A percentile compares a stretch with the other conserved stretches of the same genome.
Evolutionary conservation across 2,888 invertebrate genomes (phyloP).

Genomic region (Acanthosoma haemorrhoidale): DNA sequence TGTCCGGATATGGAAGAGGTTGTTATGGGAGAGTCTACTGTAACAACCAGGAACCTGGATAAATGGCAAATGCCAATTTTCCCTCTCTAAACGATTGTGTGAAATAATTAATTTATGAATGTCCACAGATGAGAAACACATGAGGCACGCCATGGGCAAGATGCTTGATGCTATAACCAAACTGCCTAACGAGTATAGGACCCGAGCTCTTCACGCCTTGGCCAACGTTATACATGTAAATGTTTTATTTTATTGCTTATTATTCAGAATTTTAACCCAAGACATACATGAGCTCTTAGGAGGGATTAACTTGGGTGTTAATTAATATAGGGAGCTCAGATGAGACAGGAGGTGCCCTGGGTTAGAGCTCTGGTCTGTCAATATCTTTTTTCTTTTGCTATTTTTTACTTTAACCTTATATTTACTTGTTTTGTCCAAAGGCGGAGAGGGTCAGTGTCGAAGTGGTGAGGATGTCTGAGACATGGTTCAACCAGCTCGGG

Average conservation of each 20-base stretch:
- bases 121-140: conserved; percentile 45
- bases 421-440: conserved; percentile 40
- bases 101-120: too few species aligned
- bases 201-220: conserved; percentile 61
- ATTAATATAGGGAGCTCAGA: background rate
- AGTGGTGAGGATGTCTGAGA: conserved; percentile 52
- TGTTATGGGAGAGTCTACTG: too few species aligned
- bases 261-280: background rate
- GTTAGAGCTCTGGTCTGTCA: too few species aligned
- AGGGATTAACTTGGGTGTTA: background rate
- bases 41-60: too few species aligned
- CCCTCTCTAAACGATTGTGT: too few species aligned
- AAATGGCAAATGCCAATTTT: too few species aligned
- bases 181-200: conserved; percentile 60
- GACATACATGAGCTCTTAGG: background rate
- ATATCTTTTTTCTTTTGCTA: background rate
- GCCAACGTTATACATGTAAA: conserved; percentile 46
- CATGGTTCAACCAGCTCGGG: conserved; percentile 57
- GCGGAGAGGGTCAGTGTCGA: conserved; percentile 47
- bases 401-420: background rate
- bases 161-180: conserved; percentile 57
- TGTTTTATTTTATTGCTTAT: conserved; percentile 34
- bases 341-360: background rate
- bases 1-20: too few species aligned
- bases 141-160: conserved; percentile 55